phyloP scores from a whole-genome alignment of 2,113 vertebrate species.

The Mus pahari region DNA sequence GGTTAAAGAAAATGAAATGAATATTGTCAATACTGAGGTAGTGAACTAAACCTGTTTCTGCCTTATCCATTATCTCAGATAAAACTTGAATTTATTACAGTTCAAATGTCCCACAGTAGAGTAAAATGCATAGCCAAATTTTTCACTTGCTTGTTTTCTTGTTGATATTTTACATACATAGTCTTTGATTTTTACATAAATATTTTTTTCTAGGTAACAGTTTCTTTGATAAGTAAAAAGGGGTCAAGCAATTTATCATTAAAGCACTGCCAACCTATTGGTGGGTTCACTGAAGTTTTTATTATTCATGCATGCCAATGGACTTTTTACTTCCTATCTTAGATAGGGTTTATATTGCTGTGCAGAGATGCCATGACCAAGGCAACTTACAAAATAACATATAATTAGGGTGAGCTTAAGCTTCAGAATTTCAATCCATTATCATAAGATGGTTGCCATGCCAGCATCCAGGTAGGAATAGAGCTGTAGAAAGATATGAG shows the following conservation, averaged over 20 bases:
- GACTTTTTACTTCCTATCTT: background rate
- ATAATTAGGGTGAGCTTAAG: too few relatives aligned
- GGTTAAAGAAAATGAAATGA: background rate
- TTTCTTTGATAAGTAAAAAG: background rate
- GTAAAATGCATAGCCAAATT: background rate
- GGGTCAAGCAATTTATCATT: background rate
- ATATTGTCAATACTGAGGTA: background rate
- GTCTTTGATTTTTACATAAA: background rate
- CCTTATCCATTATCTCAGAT: background rate
- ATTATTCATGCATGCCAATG: background rate
- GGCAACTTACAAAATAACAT: too few relatives aligned
- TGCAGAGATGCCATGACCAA: too few relatives aligned
- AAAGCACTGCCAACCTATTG: background rate
- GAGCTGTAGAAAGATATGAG: too few relatives aligned
- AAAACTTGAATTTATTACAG: background rate
- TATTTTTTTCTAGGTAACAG: background rate
- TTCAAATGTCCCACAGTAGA: background rate
- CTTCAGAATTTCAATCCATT: too few relatives aligned
- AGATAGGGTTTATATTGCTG: too few relatives aligned
- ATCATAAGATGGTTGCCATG: too few relatives aligned
- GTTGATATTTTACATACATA: background rate
- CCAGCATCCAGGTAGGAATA: too few relatives aligned
- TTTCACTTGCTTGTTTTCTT: background rate
- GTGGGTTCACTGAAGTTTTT: background rate
- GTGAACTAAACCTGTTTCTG: too few relatives aligned